Base-by-base conservation (phyloP, 2,113 vertebrate species). In the Anser cygnoides region DNA sequence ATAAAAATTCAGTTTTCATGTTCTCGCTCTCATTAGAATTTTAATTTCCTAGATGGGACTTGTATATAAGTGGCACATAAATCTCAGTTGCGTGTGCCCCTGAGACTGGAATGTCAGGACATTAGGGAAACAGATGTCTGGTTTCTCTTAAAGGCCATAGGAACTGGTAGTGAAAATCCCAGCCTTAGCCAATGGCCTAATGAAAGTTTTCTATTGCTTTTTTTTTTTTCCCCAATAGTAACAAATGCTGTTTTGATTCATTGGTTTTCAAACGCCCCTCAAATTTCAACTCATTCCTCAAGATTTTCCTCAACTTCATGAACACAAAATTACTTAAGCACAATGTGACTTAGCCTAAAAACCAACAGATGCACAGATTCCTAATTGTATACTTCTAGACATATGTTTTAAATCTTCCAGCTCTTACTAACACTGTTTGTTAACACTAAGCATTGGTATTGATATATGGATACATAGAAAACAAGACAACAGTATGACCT, bases 141-240 rank as follows among this genome's bases (percentile, higher is more conserved):
- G 20, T 50, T 84, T 77, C 80, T n/a, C 68, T 86, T 61, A 49
- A 83, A 90, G 37, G 58, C 49, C 52, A 72, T 2, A 57, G n/a
- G 72, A 94, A 63, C 49, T 90, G 25, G 41, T 58, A 94, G 76
- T 67, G 83, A 93, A 93, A 94, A 90, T 77, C 63, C 26, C 71
- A 87, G 63, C 31, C 68, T 80, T 71, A 92, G 25, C 13, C 46
- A 67, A 59, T 5, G 50, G 82, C 75, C 25, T 77, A 73, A 80
- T 52, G 17, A 43, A 79, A 46, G 35, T 91, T 78, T 89, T 77
- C 61, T 89, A 62, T 80, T 90, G 84, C 46, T 71, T 10, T 37
- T 20, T 22, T 49, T 49, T 49, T 49, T 49, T 49, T 2, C 10
- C 46, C 46, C 46, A 11, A 58, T 44, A 79, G 79, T 67, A 61